Base-by-base conservation (phyloP, 2,113 vertebrate species). In the Stomatorhinus ivindoensis region DNA sequence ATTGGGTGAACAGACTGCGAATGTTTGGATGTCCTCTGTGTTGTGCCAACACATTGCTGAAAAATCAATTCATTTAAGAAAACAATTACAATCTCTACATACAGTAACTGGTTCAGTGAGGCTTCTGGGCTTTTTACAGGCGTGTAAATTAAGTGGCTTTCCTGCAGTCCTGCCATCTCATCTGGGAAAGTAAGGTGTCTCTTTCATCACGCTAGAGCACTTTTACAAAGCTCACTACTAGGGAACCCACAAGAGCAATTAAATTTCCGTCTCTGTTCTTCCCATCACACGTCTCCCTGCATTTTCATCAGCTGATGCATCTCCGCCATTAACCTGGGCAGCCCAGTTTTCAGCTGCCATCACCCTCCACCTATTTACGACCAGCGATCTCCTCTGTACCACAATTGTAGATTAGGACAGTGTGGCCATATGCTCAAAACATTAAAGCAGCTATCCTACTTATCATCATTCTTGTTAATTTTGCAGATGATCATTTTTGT, bases 241-340 rank as follows among this genome's bases (percentile, higher is more conserved):
- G 86, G 87, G 27, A 89, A 47, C 48, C 84, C 61, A 50, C 13
- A 87, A 80, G 82, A 90, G 86, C 91, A 92, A 91, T 91, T 58
- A 91, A 87, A 44, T 44, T 50, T 88, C 92, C 88, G 92, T 96
- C 95, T 94, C 91, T 87, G 0, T 90, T 89, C 93, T 94, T 93
- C 92, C 93, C 91, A 91, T 93, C 91, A 93, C 90, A 93, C 89
- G 93, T 95, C 94, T 93, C 94, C 92, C 92, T 87, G 91, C 92
- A 82, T 94, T 94, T 95, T 92, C 92, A 93, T 94, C 88, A 88
- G 91, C 94, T 93, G 92, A 93, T 91, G 91, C 89, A 85, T 93
- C 92, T 87, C 90, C 61, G 91, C 94, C 94, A 95, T 97, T 97
- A 96, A 95, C 95, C 95, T 90, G 89, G 55, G 94, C 92, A 93